Base-by-base conservation (phyloP, 1,140 invertebrate genomes). In the Pogonognathellus flavescens region DNA sequence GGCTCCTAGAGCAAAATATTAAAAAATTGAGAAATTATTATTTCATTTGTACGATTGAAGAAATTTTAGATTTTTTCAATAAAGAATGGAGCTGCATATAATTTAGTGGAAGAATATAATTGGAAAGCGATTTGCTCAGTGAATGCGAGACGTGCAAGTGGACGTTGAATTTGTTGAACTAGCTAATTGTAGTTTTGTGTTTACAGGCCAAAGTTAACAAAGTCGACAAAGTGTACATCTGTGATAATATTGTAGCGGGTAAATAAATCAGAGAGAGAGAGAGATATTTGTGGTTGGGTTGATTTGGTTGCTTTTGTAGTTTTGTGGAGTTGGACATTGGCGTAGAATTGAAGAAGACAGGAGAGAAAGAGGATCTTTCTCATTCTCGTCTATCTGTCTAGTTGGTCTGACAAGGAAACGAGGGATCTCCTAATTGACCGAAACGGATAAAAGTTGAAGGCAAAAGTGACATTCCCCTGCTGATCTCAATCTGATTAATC, bases 361-460 rank as follows among this genome's bases (percentile, higher is more conserved):
- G 70, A 76, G 16, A 76, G 13, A 14, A 14, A 72, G 16, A n/a
- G 70, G 25, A 49, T n/a, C 31, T 62, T 62, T 52, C 16, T n/a
- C 50, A n/a, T 81, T 49, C 80, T 66, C 13, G 25, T n/a, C 22
- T 66, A 20, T 66, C 62, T 16, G 8, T 70, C 82, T 70, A 41
- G 31, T 41, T 41, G 60, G 14, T 41, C 59, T 84, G 60, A 85
- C 25, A 80, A 62, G 82, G 85, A 82, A 85, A 76, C 81, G 72
- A 87, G 87, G 87, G 84, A 88, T 66, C 81, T 57, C 60, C 88
- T 88, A 88, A 88, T 88, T 88, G 88, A 87, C 84, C 85, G 88
- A 88, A 87, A 88, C 88, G 85, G 86, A 88, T 88, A 87, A 88
- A 88, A 88, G 86, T 83, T 88, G 88, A 87, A 88, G 86, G 83